These are phyloP conservation scores for Nasonia vitripennis DNA, from an alignment of 1,140 invertebrate genomes.

Conservation along the genomic window DNA sequence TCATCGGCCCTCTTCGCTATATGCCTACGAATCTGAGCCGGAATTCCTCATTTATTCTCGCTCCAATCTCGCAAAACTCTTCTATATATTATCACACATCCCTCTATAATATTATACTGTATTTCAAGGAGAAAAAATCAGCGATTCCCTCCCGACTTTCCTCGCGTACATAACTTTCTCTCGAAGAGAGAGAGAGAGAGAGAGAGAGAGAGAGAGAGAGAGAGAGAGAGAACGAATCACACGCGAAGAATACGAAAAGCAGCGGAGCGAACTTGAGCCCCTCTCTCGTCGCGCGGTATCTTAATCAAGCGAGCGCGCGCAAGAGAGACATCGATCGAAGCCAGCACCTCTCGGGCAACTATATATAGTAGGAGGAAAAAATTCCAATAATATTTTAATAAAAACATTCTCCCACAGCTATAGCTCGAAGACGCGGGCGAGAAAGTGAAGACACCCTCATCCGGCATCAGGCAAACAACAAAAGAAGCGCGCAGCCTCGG, in stretches of 20 bases:
- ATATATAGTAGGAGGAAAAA: conserved; percentile 2
- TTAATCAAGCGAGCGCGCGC: conserved; percentile 13
- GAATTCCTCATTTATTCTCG: too few species aligned
- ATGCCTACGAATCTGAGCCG: too few species aligned
- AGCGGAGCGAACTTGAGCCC: not conserved
- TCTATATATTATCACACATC: too few species aligned
- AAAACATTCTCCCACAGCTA: not conserved
- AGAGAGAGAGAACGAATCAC: too few species aligned
- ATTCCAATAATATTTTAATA: not conserved
- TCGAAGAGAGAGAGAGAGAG: not conserved
- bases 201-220: too few species aligned
- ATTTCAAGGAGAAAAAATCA: too few species aligned
- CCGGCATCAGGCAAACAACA: not conserved
- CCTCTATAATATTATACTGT: too few species aligned
- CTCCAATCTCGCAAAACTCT: too few species aligned
- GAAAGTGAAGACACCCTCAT: conserved; percentile 8
- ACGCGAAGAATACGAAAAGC: conserved; percentile 8
- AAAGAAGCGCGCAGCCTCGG: not conserved
- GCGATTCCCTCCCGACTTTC: too few species aligned
- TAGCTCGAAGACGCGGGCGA: not conserved
- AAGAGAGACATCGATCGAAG: conserved; percentile 18
- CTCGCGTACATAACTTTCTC: not conserved
- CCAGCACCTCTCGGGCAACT: not conserved
- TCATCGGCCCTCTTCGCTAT: not conserved
- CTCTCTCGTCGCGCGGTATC: not conserved